phyloP scores from a whole-genome alignment of 1,140 invertebrate species.

The Teleopsis dalmanni region DNA sequence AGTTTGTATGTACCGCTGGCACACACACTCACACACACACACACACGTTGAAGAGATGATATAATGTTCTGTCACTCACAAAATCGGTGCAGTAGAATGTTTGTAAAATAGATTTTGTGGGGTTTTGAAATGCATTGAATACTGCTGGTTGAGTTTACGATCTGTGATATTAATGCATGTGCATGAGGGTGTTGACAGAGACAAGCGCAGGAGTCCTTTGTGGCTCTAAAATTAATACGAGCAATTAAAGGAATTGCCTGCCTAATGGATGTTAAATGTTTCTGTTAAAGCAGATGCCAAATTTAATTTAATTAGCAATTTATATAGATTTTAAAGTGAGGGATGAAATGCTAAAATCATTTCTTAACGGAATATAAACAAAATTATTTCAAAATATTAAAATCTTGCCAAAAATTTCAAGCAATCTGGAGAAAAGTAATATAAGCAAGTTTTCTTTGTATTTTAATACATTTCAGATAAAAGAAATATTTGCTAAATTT shows the following conservation, averaged over 20 bases:
- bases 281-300: slow-evolving; percentile 32
- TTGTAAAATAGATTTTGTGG: not conserved
- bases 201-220: slow-evolving; percentile 11
- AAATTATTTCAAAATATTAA: too few relatives aligned
- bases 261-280: slow-evolving; percentile 20
- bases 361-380: too few relatives aligned
- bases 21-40: not conserved
- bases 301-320: slow-evolving; percentile 43
- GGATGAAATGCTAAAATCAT: too few relatives aligned
- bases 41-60: too few relatives aligned
- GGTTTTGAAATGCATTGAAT: not conserved
- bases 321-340: too few relatives aligned
- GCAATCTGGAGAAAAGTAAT: too few relatives aligned
- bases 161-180: not conserved
- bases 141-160: not conserved
- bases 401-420: too few relatives aligned
- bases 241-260: slow-evolving; percentile 40
- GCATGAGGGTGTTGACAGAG: not conserved
- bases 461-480: too few relatives aligned
- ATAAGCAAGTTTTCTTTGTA: too few relatives aligned
- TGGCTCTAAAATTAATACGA: slow-evolving; percentile 11
- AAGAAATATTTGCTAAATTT: too few relatives aligned
- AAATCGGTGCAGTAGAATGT: not conserved
- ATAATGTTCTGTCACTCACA: too few relatives aligned
- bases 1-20: not conserved